A percentile compares a stretch with the other conserved stretches of the same genome.
Evolutionary conservation across 1,140 invertebrate genomes (phyloP).

Genomic region (Diprion similis): DNA sequence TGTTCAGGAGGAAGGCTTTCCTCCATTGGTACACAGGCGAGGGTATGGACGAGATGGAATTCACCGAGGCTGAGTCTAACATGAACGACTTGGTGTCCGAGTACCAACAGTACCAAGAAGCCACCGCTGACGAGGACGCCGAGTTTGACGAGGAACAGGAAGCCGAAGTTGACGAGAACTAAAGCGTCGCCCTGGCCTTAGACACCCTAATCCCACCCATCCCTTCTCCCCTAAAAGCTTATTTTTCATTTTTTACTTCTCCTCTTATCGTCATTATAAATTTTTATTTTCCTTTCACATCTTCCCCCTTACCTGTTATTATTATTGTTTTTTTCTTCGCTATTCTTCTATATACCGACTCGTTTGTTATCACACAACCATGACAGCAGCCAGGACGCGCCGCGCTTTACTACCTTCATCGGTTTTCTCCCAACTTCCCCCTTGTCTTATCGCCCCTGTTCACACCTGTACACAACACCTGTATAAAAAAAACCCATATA

Average conservation of each 20-base stretch:
- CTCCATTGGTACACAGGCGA: conserved; percentile 93
- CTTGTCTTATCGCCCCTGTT: not conserved
- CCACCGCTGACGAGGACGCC: conserved; percentile 80
- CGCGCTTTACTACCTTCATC: not conserved
- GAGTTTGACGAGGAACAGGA: conserved; percentile 81
- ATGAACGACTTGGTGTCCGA: conserved; percentile 92
- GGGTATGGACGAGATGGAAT: conserved; percentile 87
- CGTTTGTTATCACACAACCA: not conserved
- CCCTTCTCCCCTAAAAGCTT: not conserved
- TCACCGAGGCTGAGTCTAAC: conserved; percentile 80
- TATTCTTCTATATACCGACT: too few species aligned
- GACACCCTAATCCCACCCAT: not conserved
- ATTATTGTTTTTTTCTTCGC: too few species aligned
- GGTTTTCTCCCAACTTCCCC: not conserved
- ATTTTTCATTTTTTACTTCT: not conserved
- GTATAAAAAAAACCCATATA: not conserved
- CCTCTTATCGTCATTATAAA: not conserved
- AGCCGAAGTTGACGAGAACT: conserved; percentile 67
- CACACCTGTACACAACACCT: not conserved
- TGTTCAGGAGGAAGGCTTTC: conserved; percentile 95
- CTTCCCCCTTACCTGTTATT: not conserved
- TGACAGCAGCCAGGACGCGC: not conserved
- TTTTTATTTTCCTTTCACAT: not conserved
- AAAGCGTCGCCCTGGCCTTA: conserved; percentile 28
- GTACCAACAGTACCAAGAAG: conserved; percentile 93